phyloP scores from a whole-genome alignment of 1,140 invertebrate genomes.

The Anthonomus grandis region DNA sequence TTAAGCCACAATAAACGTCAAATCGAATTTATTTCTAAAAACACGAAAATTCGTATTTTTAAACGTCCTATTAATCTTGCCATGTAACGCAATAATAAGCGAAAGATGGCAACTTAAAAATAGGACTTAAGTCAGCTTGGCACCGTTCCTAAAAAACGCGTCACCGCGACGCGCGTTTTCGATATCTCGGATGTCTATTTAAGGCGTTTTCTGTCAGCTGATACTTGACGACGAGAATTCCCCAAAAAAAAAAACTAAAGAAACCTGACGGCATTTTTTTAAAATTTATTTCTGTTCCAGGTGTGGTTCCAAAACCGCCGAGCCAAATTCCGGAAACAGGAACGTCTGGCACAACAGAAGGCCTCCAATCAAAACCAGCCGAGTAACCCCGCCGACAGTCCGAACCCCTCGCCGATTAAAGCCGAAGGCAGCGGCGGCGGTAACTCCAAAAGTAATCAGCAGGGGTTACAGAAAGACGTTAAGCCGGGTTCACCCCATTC shows the following conservation, averaged over 20 bases:
- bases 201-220: background rate
- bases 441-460: slow-evolving; percentile 30
- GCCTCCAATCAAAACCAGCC: slow-evolving; percentile 47
- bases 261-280: too few species aligned
- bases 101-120: background rate
- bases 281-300: too few species aligned
- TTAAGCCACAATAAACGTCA: background rate
- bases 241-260: too few species aligned
- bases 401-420: slow-evolving; percentile 39
- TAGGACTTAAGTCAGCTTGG: background rate
- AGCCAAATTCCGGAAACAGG: slow-evolving; percentile 91
- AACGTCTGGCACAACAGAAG: slow-evolving; percentile 78
- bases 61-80: background rate
- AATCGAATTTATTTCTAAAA: background rate
- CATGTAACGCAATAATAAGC: background rate
- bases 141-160: background rate
- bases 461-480: slow-evolving; percentile 41
- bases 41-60: background rate
- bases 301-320: slow-evolving; percentile 94
- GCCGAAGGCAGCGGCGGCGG: slow-evolving; percentile 39
- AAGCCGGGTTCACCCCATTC: slow-evolving; percentile 51
- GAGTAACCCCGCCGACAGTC: slow-evolving; percentile 30
- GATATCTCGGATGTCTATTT: background rate
- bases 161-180: background rate
- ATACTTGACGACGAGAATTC: background rate